phyloP scores from a whole-genome alignment of 1,140 invertebrate species.

The Drosophila azteca region DNA sequence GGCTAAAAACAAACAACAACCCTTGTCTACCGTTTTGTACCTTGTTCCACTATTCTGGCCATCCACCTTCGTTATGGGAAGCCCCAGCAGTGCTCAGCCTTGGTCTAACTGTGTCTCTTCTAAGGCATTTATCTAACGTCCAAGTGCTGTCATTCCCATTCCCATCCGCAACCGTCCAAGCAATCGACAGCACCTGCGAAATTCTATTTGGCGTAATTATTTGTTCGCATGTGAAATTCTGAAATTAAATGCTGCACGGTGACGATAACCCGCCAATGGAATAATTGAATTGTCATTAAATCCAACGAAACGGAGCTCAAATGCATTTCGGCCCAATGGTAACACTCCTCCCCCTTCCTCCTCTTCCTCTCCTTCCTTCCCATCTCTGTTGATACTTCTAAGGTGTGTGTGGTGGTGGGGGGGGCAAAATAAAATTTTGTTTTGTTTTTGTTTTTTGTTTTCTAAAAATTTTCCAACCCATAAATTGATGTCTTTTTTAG shows the following conservation, averaged over 20 bases:
- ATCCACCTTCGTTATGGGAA: conserved; percentile 32
- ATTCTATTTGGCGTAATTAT: conserved; percentile 58
- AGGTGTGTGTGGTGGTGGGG: not conserved
- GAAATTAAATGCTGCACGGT: conserved; percentile 8
- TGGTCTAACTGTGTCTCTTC: conserved; percentile 7
- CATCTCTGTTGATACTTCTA: conserved; percentile 23
- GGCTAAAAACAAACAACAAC: conserved; percentile 28
- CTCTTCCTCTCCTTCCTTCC: too few relatives aligned
- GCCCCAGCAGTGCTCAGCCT: conserved; percentile 52
- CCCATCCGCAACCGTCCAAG: conserved; percentile 1
- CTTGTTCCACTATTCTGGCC: conserved; percentile 16
- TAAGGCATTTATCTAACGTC: conserved; percentile 35
- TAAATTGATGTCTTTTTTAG: conserved; percentile 42
- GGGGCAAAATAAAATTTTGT: conserved; percentile 1
- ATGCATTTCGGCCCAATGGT: conserved; percentile 39
- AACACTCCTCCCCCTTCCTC: not conserved
- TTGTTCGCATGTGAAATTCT: conserved; percentile 63
- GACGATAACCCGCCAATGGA: conserved; percentile 45
- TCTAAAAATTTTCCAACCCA: conserved; percentile 41
- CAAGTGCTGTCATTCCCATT: not conserved
- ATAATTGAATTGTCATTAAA: conserved; percentile 62
- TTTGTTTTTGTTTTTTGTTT: conserved; percentile 12
- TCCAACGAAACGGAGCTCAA: conserved; percentile 17
- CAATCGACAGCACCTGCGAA: conserved; percentile 30
- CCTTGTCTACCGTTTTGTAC: conserved; percentile 8